Evolutionary conservation across 2,113 vertebrate species (phyloP).

Genomic region (Clinocottus analis): DNA sequence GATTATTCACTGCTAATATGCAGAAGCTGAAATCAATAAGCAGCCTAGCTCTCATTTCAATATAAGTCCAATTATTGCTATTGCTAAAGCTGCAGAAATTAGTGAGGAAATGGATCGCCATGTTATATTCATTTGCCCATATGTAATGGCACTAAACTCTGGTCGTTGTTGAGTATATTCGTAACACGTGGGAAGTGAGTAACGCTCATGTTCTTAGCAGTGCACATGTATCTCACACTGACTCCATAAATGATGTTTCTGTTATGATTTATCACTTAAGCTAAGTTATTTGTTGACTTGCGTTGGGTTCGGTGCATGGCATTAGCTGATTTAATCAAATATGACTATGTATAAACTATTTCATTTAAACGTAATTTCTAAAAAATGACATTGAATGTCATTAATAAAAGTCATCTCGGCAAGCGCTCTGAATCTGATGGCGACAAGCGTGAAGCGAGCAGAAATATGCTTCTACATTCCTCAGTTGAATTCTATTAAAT

Average conservation of each 20-base stretch:
- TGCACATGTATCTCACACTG: background rate
- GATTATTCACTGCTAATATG: slow-evolving; percentile 86
- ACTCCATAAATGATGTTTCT: background rate
- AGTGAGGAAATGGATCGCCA: slow-evolving; percentile 61
- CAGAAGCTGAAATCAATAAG: slow-evolving; percentile 79
- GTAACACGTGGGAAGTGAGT: slow-evolving; percentile 3
- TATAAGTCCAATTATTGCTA: slow-evolving; percentile 82
- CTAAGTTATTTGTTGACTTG: background rate
- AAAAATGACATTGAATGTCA: no score
- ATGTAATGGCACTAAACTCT: slow-evolving; percentile 35
- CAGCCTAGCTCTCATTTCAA: slow-evolving; percentile 75
- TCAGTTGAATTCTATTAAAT: slow-evolving; percentile 69
- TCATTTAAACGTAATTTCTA: slow-evolving; percentile 25
- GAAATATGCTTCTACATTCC: slow-evolving; percentile 63
- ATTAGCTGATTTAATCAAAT: slow-evolving; percentile 22
- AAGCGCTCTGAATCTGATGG: slow-evolving; percentile 25
- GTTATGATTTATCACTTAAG: background rate
- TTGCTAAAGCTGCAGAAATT: slow-evolving; percentile 67
- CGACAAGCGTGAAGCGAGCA: slow-evolving; percentile 18
- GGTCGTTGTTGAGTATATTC: slow-evolving; percentile 26
- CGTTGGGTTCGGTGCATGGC: background rate
- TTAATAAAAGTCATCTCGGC: background rate
- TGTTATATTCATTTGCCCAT: slow-evolving; percentile 59
- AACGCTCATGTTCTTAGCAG: background rate
- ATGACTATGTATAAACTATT: slow-evolving; percentile 13